Evolutionary conservation across 2,797 vertebrate genomes (phyloP).

Genomic region (Malacoctenus gilli): DNA sequence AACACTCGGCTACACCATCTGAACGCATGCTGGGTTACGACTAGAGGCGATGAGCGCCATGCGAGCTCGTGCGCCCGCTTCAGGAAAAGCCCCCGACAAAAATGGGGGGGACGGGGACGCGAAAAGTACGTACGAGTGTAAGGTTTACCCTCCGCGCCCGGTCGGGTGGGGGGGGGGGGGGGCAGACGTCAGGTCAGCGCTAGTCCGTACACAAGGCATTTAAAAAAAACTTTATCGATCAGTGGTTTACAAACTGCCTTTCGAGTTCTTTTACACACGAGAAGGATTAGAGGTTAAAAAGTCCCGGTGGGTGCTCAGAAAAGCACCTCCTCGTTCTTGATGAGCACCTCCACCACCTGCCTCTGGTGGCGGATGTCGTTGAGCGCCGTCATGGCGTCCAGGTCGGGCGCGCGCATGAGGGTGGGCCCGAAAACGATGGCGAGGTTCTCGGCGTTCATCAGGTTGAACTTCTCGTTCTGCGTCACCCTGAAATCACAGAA

Average conservation of each 20-base stretch:
- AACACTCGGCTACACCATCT: constrained; percentile 82
- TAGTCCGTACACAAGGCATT: constrained; percentile 81
- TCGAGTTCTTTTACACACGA: constrained; percentile 83
- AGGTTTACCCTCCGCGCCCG: constrained; percentile 85
- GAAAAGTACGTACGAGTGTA: constrained; percentile 82
- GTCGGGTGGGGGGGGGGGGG: constrained; percentile 68
- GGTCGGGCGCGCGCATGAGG: constrained; percentile 92
- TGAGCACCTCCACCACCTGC: constrained; percentile 98
- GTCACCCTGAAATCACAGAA: constrained; percentile 94
- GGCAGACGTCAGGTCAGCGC: constrained; percentile 80
- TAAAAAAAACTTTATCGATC: constrained; percentile 48
- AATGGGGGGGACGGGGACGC: constrained; percentile 91
- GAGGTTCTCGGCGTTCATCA: constrained; percentile 98
- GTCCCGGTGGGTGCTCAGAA: constrained; percentile 83
- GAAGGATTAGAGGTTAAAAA: constrained; percentile 78
- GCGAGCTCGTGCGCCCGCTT: constrained; percentile 79
- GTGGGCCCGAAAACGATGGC: constrained; percentile 97
- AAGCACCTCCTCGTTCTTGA: constrained; percentile 96
- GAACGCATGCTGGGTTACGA: constrained; percentile 88
- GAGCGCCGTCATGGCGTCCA: constrained; percentile 92
- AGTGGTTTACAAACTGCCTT: constrained; percentile 65
- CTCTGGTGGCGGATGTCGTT: constrained; percentile 98
- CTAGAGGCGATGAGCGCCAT: constrained; percentile 81
- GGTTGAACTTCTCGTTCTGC: constrained; percentile 93
- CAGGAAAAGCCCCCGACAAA: constrained; percentile 88